Percentiles rank a stretch among this genome's conserved stretches.
phyloP scores from a whole-genome alignment of 2,113 vertebrate species.

The Macrotis lagotis region DNA sequence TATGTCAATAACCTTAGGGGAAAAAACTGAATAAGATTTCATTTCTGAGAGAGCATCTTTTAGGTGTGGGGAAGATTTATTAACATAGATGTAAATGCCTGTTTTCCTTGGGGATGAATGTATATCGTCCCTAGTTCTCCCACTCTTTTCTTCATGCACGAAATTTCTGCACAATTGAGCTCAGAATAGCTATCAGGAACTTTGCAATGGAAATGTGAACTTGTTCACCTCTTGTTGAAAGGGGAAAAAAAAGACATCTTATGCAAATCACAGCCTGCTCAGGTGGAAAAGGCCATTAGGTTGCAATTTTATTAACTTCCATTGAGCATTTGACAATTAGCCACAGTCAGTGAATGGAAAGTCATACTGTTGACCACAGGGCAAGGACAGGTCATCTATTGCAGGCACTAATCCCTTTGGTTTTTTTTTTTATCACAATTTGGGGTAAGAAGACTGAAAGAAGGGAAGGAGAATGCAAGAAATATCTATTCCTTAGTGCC shows the following conservation, averaged over 20 bases:
- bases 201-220: not conserved
- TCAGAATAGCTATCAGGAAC: constrained; percentile 12
- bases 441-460: too few species aligned
- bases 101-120: not conserved
- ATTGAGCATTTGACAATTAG: not conserved
- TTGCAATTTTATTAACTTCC: not conserved
- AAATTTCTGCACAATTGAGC: not conserved
- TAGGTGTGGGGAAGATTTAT: constrained; percentile 9
- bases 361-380: not conserved
- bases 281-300: not conserved
- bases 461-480: not conserved
- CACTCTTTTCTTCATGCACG: constrained; percentile 8
- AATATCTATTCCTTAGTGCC: not conserved
- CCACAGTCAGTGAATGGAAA: not conserved
- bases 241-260: not conserved
- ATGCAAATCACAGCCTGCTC: not conserved
- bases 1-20: constrained; percentile 28
- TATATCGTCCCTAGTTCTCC: constrained; percentile 1
- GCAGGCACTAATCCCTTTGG: not conserved
- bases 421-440: not conserved
- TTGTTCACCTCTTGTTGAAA: constrained; percentile 5
- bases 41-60: constrained; percentile 35
- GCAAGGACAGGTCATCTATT: not conserved
- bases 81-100: not conserved
- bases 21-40: constrained; percentile 13